A percentile compares a stretch with the other conserved stretches of the same genome.
These are phyloP conservation scores for Argopecten irradians DNA, from an alignment of 1,140 invertebrate genomes.

Conservation along the genomic window DNA sequence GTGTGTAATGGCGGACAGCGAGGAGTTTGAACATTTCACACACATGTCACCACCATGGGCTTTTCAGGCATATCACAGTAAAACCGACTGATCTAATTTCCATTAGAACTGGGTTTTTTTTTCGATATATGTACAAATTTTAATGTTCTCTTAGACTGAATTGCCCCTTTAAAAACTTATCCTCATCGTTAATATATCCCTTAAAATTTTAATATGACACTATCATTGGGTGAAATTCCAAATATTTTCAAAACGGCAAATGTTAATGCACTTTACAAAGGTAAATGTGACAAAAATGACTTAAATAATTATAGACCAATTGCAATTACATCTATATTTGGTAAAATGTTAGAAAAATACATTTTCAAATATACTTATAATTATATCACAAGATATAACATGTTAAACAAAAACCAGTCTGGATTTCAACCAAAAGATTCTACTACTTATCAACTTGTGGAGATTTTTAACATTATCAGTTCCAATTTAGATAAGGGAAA, in stretches of 20 bases:
- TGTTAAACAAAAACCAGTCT: not conserved
- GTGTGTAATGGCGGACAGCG: no score
- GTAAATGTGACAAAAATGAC: not conserved
- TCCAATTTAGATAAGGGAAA: not conserved
- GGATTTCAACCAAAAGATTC: conserved; percentile 30
- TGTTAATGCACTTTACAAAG: conserved; percentile 41
- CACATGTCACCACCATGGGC: no score
- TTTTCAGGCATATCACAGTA: no score
- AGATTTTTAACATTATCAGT: not conserved
- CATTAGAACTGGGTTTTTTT: no score
- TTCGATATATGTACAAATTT: no score
- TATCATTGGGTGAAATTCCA: conserved; percentile 26
- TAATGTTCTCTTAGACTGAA: no score
- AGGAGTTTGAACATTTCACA: no score
- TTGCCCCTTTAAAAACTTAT: no score
- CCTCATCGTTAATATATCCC: conserved; percentile 3
- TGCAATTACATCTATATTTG: conserved; percentile 27
- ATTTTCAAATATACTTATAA: conserved; percentile 29
- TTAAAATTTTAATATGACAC: conserved; percentile 32
- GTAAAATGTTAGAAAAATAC: conserved; percentile 36
- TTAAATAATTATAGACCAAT: no score
- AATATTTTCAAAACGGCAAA: conserved; percentile 27
- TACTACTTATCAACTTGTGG: conserved; percentile 12
- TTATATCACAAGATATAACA: not conserved
- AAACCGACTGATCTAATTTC: no score